Evolutionary conservation across 2,113 vertebrate genomes (phyloP), one percentile per base, ranked within the genome.

Genomic region (Sminthopsis crassicaudata): DNA sequence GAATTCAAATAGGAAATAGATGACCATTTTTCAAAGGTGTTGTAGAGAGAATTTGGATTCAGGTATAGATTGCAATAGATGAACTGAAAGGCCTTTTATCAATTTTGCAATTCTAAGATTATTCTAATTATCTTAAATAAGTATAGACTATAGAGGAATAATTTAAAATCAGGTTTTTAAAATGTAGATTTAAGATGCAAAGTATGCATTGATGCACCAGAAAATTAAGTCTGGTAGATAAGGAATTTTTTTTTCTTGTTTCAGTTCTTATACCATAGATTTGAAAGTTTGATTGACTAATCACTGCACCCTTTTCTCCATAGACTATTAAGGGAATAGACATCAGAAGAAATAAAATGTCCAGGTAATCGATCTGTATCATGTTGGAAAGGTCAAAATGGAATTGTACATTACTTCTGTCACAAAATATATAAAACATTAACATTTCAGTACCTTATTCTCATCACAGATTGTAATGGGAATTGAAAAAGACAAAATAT

Each of bases 361-460:
- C 92, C 95, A 52, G 1, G 9, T 96, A 96, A 97, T 94, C 36
- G 12, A 60, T 97, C 84, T 76, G 42, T 0, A 22, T 92, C 1
- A 90, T 92, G 96, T 92, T 93, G 60, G n/a, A 98, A 97, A 96
- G 76, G 57, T 97, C 94, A 97, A 97, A 94, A 97, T 93, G 46
- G 23, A 96, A 55, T 2, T 95, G 7, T 90, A 92, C 84, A 27
- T 91, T 97, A 97, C 67, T 92, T 95, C 52, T 94, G 60, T 90
- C 91, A 97, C 92, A 95, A 96, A 97, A 95, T 60, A 76, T 0
- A 92, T 93, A 94, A 97, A 96, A 96, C 89, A 95, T 97, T 67
- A 97, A 97, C 94, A 94, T 36, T 94, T 90, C 89, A 42, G 46
- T 94, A 91, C 57, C 52, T 93, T 96, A 92, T 91, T 89, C 50